Percentiles rank a stretch among this genome's conserved stretches.
phyloP scores from a whole-genome alignment of 2,113 vertebrate genomes.

The Strix aluco region DNA sequence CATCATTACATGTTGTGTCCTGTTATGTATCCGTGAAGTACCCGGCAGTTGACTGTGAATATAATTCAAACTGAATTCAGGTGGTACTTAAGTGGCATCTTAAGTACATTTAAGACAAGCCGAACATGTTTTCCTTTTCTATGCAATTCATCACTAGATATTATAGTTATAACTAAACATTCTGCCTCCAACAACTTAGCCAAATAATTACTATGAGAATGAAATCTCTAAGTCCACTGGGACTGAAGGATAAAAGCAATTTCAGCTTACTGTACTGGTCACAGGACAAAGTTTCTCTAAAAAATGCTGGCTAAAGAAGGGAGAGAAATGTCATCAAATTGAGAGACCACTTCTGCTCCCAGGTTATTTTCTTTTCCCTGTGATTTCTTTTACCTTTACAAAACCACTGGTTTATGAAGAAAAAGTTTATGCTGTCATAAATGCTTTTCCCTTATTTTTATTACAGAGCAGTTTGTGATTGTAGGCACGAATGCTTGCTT shows the following conservation, averaged over 20 bases:
- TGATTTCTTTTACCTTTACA: neutral
- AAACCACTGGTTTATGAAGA: neutral
- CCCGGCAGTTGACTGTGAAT: neutral
- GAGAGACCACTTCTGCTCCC: neutral
- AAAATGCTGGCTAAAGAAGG: neutral
- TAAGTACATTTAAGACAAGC: neutral
- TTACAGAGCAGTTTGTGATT: neutral
- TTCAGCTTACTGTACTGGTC: neutral
- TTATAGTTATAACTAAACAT: neutral
- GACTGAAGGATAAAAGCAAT: neutral
- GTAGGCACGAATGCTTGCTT: neutral
- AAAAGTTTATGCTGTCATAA: neutral
- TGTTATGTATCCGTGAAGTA: neutral
- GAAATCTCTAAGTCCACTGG: neutral
- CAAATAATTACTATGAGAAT: neutral
- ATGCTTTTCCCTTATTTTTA: neutral
- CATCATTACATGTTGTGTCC: neutral
- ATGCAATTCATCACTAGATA: neutral
- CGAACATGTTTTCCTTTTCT: neutral
- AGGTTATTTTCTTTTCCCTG: neutral
- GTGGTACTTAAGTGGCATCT: neutral
- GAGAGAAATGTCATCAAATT: neutral
- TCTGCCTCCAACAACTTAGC: neutral
- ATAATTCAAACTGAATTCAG: neutral
- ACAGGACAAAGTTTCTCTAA: neutral